Conservation (phyloP, 2,797 vertebrate species). For the Erethizon dorsatum region DNA sequence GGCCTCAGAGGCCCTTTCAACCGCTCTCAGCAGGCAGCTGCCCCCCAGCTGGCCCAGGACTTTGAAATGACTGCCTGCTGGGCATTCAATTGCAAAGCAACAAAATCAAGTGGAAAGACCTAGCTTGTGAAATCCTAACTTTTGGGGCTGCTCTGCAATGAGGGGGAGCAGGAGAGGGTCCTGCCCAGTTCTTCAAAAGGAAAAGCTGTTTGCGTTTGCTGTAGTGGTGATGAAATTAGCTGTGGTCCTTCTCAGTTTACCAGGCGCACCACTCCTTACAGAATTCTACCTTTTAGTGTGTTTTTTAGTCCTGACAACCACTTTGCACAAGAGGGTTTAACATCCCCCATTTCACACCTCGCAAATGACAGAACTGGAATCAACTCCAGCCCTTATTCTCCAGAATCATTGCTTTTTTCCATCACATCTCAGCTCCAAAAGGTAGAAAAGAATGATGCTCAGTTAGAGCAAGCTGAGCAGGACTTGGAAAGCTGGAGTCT, state of each 20-base stretch:
- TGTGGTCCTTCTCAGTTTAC: constrained; percentile 2
- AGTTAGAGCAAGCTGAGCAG: not conserved
- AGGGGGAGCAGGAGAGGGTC: not conserved
- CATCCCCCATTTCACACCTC: not conserved
- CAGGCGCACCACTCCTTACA: not conserved
- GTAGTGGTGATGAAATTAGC: not conserved
- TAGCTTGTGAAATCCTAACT: constrained; percentile 69
- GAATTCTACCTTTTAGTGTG: not conserved
- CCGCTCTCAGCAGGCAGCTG: constrained; percentile 55
- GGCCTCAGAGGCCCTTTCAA: constrained; percentile 62
- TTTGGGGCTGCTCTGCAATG: constrained; percentile 5
- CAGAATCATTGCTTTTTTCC: constrained; percentile 53
- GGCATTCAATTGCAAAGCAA: constrained; percentile 83
- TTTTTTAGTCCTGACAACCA: constrained; percentile 20
- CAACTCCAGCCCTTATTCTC: constrained; percentile 2
- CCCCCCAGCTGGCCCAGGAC: constrained; percentile 12
- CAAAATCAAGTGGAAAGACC: constrained; percentile 63
- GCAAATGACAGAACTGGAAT: not conserved
- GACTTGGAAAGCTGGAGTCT: not conserved
- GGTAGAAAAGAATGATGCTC: not conserved
- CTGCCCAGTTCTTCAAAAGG: constrained; percentile 19
- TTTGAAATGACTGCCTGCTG: constrained; percentile 76
- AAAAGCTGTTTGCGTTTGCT: constrained; percentile 48
- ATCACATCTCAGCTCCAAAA: not conserved
- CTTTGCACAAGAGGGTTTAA: not conserved